Percentiles rank a stretch among this genome's conserved stretches.
Conservation (phyloP, 1,140 invertebrate genomes). For the Berghia stephanieae region DNA sequence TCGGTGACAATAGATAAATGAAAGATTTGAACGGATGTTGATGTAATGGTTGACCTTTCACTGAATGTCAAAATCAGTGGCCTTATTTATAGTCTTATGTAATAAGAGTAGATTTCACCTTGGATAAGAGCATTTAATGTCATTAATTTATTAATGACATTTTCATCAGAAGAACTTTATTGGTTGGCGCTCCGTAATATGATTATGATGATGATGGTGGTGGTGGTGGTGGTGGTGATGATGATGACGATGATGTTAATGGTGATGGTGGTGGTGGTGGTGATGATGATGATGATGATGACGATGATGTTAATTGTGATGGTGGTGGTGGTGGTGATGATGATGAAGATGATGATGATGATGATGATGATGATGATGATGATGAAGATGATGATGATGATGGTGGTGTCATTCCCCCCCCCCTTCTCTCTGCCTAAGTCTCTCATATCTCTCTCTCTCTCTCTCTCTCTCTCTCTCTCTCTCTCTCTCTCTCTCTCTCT, state of each 20-base stretch:
- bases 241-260: not conserved
- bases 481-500: not conserved
- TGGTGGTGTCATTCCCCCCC: not conserved
- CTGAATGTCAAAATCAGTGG: too few relatives aligned
- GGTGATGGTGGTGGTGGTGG: not conserved
- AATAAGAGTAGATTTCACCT: too few relatives aligned
- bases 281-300: not conserved
- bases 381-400: not conserved
- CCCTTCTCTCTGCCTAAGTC: not conserved
- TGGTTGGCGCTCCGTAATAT: too few relatives aligned
- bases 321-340: not conserved
- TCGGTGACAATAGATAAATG: too few relatives aligned
- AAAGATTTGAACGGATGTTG: too few relatives aligned
- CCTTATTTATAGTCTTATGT: too few relatives aligned
- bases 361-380: not conserved
- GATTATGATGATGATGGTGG: not conserved
- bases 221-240: not conserved
- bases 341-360: not conserved
- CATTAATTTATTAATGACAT: too few relatives aligned
- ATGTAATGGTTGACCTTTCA: too few relatives aligned
- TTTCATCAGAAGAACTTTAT: too few relatives aligned
- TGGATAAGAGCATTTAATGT: too few relatives aligned
- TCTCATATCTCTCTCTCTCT: too few relatives aligned
- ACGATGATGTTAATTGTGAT: not conserved
- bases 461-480: not conserved